These are phyloP conservation scores for Chrysomallon squamiferum DNA, from an alignment of 1,140 invertebrate species.

Conservation along the genomic window DNA sequence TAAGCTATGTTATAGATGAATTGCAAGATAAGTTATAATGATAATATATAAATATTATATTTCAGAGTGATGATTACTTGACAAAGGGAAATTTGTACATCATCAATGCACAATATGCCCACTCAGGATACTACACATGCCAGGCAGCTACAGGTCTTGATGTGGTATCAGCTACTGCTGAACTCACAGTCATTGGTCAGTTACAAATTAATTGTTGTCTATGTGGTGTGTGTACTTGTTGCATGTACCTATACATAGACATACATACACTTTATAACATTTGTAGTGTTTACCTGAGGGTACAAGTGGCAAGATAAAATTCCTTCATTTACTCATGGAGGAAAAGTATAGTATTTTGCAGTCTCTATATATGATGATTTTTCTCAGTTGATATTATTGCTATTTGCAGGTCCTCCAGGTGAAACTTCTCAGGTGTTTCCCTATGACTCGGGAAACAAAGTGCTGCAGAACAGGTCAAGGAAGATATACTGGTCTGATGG, in stretches of 20 bases:
- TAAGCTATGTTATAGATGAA: no score
- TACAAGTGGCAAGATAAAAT: no score
- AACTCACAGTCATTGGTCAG: slow-evolving; percentile 26
- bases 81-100: slow-evolving; percentile 28
- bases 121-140: slow-evolving; percentile 37
- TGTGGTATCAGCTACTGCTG: slow-evolving; percentile 6
- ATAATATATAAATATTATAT: no score
- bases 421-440: slow-evolving; percentile 14
- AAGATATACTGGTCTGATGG: slow-evolving; percentile 29
- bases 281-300: no score
- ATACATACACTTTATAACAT: no score
- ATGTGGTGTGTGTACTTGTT: no score
- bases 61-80: not conserved
- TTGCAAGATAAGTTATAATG: no score
- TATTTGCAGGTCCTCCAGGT: slow-evolving; percentile 24
- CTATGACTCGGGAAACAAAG: not conserved
- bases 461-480: not conserved
- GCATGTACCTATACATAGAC: no score
- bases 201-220: not conserved
- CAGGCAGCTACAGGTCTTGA: slow-evolving; percentile 22
- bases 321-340: no score
- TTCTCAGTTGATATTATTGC: no score
- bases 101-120: slow-evolving; percentile 29
- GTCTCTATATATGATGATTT: no score
- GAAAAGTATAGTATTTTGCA: no score